Evolutionary conservation across 2,113 vertebrate species (phyloP), one percentile per base, ranked within the genome.

Genomic region (Micromys minutus): DNA sequence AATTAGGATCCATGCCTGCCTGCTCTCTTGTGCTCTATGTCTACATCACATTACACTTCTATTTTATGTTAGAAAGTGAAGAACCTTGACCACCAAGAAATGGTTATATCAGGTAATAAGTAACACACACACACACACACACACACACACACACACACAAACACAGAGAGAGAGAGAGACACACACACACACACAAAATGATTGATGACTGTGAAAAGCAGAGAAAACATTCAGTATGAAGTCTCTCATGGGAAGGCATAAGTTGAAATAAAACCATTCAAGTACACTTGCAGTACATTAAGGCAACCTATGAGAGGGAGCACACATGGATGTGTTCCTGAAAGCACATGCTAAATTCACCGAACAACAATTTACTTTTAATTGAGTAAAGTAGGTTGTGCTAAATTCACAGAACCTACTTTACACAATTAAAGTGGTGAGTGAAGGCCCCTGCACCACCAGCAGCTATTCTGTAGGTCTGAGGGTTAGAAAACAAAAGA

Each of bases 371-470:
- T n/a, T n/a, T n/a, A n/a, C n/a, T n/a, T n/a, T n/a, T n/a, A n/a
- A n/a, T n/a, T n/a, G n/a, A n/a, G n/a, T n/a, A n/a, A n/a, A n/a
- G n/a, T n/a, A n/a, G n/a, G n/a, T n/a, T n/a, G n/a, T 39, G 77
- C 63, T 63, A 90, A 26, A 80, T 75, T 90, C 21, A 42, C 39
- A 80, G 29, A 13, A 11, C 11, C n/a, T 72, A 34, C n/a, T 45
- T 74, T 4, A 57, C 1, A 57, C 55, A 84, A 0, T 67, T 7
- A n/a, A n/a, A n/a, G n/a, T n/a, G n/a, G n/a, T n/a, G n/a, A n/a
- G n/a, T n/a, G n/a, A n/a, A n/a, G n/a, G n/a, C n/a, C n/a, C n/a
- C n/a, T n/a, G n/a, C n/a, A n/a, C n/a, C n/a, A n/a, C n/a, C n/a
- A n/a, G n/a, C n/a, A n/a, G n/a, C n/a, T n/a, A n/a, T n/a, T n/a